A percentile compares a stretch with the other conserved stretches of the same genome.
Evolutionary conservation across 2,113 vertebrate genomes (phyloP).

Genomic region (Glareola pratincola): DNA sequence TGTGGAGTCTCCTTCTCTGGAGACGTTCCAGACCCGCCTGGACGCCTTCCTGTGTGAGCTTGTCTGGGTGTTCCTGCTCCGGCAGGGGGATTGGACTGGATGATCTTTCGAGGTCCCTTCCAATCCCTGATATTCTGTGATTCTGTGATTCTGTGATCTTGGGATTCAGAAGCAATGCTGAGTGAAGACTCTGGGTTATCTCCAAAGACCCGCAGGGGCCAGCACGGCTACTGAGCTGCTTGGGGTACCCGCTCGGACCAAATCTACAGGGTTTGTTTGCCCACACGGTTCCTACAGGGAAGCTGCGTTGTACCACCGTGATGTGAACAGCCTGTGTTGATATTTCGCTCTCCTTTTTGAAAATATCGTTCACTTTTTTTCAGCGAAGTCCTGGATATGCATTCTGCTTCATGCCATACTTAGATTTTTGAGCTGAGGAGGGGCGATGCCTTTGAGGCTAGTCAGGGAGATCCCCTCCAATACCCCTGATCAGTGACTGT

Average conservation of each 20-base stretch:
- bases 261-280: neutral
- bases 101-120: too few relatives aligned
- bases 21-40: too few relatives aligned
- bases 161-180: neutral
- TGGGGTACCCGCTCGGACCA: neutral
- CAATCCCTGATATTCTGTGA: too few relatives aligned
- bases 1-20: too few relatives aligned
- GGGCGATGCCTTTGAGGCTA: neutral
- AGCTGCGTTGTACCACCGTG: neutral
- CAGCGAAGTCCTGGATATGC: neutral
- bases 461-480: neutral
- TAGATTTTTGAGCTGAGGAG: neutral
- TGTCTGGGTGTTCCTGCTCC: too few relatives aligned
- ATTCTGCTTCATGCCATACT: neutral
- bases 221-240: neutral
- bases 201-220: neutral
- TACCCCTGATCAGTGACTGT: neutral
- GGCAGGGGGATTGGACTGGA: too few relatives aligned
- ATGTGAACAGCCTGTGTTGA: neutral
- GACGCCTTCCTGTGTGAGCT: too few relatives aligned
- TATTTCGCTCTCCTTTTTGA: neutral
- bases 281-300: neutral
- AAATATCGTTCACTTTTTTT: neutral
- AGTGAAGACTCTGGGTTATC: neutral
- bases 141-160: too few relatives aligned